Base-by-base conservation (phyloP, 2,797 vertebrate genomes). In the Xenentodon cancila region DNA sequence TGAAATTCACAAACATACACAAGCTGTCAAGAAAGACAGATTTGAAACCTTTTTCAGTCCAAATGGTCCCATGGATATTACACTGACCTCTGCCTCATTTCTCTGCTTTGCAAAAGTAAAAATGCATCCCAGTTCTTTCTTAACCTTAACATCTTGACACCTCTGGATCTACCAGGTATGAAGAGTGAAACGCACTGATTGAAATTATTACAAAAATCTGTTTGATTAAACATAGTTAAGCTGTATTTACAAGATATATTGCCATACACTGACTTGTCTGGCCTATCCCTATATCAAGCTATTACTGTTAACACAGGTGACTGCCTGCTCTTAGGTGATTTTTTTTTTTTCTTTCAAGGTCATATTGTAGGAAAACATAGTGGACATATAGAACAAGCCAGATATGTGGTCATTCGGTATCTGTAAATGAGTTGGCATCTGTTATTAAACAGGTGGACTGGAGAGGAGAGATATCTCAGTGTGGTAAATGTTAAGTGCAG, bases 401-500 rank as follows among this genome's bases (percentile, higher is more conserved):
- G 57, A 56, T 27, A 45, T 49, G 9, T 20, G n/a, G 47, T 60
- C 45, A 59, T 19, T 51, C 22, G 45, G 40, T 63, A 21, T 77
- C 45, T 75, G 71, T 83, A 78, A 75, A 71, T 73, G 6, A 51
- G 15, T 60, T 19, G 5, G 40, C 18, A 19, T 73, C 42, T 30
- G 20, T 65, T 49, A 30, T 40, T 59, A 47, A 60, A 63, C 8
- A 47, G 50, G 17, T 55, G 30, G 32, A 53, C 20, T 34, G 56
- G 51, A 66, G 43, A 76, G 53, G 19, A 68, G 25, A 17, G 46
- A 44, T 42, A 40, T 78, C 50, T 70, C 52, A 59, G 42, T 71
- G 59, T 83, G 66, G 40, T 77, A 48, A 74, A 75, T 84, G 66
- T 70, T 25, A 79, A 80, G 76, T 81, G 73, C 75, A 79, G 81